Conservation (phyloP, 2,113 vertebrate species). For the Phaethon lepturus region DNA sequence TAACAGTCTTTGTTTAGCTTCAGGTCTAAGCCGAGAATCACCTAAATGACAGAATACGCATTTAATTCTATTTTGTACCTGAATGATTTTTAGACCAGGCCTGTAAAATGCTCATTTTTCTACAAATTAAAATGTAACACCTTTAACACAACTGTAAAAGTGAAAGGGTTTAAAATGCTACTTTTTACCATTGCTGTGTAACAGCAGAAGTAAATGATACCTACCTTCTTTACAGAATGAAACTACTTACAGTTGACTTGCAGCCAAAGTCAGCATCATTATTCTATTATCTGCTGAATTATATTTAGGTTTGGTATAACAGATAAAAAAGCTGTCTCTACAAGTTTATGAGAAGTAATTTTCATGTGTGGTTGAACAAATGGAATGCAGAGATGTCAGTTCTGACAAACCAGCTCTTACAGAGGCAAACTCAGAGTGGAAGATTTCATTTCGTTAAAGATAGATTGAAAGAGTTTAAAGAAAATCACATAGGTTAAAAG, state of each 20-base stretch:
- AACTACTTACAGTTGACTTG: background rate
- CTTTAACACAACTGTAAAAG: background rate
- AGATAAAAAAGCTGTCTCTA: background rate
- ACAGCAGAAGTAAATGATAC: background rate
- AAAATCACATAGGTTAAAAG: background rate
- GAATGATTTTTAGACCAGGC: background rate
- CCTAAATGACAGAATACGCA: slow-evolving; percentile 73
- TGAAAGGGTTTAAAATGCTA: background rate
- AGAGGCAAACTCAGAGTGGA: background rate
- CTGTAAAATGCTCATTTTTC: background rate
- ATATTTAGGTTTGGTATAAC: background rate
- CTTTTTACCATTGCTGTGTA: background rate
- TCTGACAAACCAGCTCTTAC: background rate
- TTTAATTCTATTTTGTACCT: background rate
- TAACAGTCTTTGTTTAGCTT: slow-evolving; percentile 92
- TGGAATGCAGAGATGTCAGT: background rate
- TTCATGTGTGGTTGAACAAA: background rate
- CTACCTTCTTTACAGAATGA: background rate
- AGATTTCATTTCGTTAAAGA: background rate
- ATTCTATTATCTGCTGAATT: background rate
- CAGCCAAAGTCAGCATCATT: background rate
- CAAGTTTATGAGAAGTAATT: background rate
- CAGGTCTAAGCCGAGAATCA: slow-evolving; percentile 89
- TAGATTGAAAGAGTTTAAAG: background rate
- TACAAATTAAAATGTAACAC: background rate